phyloP scores from a whole-genome alignment of 2,113 vertebrate species.

The Ploceus nigricollis region DNA sequence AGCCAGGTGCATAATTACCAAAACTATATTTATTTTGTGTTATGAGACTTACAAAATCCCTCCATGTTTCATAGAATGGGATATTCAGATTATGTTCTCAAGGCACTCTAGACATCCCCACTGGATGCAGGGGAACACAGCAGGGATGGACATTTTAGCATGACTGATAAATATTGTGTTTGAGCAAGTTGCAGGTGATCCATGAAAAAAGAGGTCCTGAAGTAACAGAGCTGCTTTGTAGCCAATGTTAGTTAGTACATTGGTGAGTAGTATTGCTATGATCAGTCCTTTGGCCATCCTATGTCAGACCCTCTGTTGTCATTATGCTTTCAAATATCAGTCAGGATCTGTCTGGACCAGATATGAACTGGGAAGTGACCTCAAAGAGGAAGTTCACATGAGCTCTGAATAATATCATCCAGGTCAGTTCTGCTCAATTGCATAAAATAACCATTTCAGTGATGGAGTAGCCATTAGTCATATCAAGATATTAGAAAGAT shows the following conservation, averaged over 20 bases:
- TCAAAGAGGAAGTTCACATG: not conserved
- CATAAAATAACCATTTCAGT: not conserved
- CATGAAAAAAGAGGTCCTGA: not conserved
- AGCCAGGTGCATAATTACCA: not conserved
- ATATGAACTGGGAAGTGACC: not conserved
- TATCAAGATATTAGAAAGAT: not conserved
- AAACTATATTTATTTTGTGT: not conserved
- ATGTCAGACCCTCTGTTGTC: not conserved
- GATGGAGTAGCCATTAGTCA: not conserved
- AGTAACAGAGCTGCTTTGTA: not conserved
- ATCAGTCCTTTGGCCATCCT: not conserved
- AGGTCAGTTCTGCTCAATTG: not conserved
- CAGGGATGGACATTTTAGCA: not conserved
- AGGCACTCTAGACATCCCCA: not conserved
- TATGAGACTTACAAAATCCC: not conserved
- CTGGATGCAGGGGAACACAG: fast-evolving
- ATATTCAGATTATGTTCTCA: not conserved
- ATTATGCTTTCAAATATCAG: not conserved
- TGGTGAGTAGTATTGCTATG: not conserved
- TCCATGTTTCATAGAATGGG: fast-evolving
- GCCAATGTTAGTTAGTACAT: not conserved
- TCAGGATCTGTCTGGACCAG: not conserved
- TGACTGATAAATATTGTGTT: not conserved
- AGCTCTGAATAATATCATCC: not conserved
- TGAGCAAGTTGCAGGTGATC: not conserved